These are phyloP conservation scores for Meloidogyne hapla DNA, from an alignment of 1,140 invertebrate genomes.

Conservation along the genomic window DNA sequence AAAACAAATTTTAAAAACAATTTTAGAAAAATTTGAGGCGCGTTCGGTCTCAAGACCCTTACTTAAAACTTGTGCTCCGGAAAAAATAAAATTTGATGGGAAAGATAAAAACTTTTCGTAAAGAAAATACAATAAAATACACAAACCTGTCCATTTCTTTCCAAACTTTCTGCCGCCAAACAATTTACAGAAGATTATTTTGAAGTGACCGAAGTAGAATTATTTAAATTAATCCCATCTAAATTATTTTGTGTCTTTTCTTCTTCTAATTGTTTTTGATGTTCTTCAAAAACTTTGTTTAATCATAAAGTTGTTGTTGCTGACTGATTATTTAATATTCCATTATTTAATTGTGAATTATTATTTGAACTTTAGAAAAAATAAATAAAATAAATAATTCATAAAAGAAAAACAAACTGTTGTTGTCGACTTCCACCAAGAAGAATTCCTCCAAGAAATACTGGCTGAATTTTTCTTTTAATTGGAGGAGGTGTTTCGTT, in stretches of 20 bases:
- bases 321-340: neutral
- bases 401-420: neutral
- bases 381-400: neutral
- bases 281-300: neutral
- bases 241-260: neutral
- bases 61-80: too few relatives aligned
- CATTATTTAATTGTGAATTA: constrained; percentile 4
- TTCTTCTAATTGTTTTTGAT: neutral
- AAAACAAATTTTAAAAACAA: too few relatives aligned
- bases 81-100: too few relatives aligned
- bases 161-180: neutral
- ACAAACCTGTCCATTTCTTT: neutral
- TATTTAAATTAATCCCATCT: too few relatives aligned
- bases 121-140: neutral
- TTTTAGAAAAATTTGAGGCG: too few relatives aligned
- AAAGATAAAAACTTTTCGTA: too few relatives aligned
- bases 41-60: neutral
- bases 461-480: constrained; percentile 24
- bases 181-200: neutral
- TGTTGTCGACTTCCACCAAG: neutral
- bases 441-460: constrained; percentile 22
- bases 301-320: neutral
- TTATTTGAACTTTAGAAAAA: too few relatives aligned
- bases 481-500: neutral
- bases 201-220: neutral